Evolutionary conservation across 2,797 vertebrate genomes (phyloP).

Genomic region (Clamator glandarius): DNA sequence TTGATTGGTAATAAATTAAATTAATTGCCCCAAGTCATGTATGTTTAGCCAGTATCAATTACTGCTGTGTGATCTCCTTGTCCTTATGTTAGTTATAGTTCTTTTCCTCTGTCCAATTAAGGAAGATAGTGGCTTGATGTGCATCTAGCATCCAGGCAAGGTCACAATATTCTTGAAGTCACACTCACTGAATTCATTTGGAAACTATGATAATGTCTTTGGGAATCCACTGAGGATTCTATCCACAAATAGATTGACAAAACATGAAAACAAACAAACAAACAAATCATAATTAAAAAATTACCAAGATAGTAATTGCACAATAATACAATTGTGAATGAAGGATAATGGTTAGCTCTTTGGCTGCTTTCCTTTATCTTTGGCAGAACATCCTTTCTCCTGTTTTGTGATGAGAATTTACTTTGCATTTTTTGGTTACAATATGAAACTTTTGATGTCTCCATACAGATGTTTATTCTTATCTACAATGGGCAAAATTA

Average conservation of each 20-base stretch:
- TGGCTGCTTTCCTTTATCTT: background rate
- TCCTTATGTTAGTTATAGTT: background rate
- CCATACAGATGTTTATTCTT: background rate
- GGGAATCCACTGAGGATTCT: background rate
- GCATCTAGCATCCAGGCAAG: rapidly evolving
- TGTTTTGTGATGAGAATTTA: background rate
- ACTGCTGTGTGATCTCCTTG: rapidly evolving
- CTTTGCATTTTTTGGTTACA: background rate
- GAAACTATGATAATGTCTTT: background rate
- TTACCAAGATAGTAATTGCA: background rate
- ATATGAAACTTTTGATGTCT: background rate
- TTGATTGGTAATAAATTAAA: background rate
- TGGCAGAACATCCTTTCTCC: background rate
- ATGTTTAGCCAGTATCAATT: rapidly evolving
- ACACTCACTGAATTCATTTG: background rate
- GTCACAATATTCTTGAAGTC: background rate
- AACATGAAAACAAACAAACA: background rate
- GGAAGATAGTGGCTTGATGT: rapidly evolving
- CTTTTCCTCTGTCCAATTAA: background rate
- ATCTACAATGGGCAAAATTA: background rate
- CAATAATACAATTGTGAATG: background rate
- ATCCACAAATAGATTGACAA: background rate
- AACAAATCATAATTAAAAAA: background rate
- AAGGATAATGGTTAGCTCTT: background rate
- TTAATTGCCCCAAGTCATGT: rapidly evolving